Evolutionary conservation across 2,113 vertebrate genomes (phyloP).

Genomic region (Condylura cristata): DNA sequence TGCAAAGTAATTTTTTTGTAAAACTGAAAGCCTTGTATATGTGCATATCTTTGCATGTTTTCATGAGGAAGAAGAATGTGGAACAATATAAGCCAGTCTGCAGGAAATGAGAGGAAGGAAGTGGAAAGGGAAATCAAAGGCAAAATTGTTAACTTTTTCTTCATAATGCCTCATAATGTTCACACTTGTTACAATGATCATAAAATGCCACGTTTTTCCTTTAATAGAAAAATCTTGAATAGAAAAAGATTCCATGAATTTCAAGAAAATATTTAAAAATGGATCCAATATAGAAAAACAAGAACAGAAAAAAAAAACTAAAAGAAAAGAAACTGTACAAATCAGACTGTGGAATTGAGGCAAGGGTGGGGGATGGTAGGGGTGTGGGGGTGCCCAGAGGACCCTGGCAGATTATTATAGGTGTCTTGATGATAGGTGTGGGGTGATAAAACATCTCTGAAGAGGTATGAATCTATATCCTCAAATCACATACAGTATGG

Average conservation of each 20-base stretch:
- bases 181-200: background rate
- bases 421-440: too few species aligned
- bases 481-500: too few species aligned
- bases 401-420: too few species aligned
- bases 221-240: background rate
- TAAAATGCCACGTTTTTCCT: constrained; percentile 11
- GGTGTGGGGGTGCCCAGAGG: too few species aligned
- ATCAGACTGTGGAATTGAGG: too few species aligned
- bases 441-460: too few species aligned
- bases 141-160: background rate
- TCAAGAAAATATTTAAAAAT: background rate
- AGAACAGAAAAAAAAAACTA: too few species aligned
- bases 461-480: too few species aligned
- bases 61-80: background rate
- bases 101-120: constrained; percentile 1
- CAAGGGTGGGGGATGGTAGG: too few species aligned
- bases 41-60: background rate
- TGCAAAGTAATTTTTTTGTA: background rate
- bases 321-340: too few species aligned
- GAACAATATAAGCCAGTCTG: background rate
- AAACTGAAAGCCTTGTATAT: background rate
- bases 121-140: background rate
- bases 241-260: background rate
- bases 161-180: background rate
- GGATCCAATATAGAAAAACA: background rate